Evolutionary conservation across 1,140 invertebrate species (phyloP).

Genomic region (Heterodera carotae): DNA sequence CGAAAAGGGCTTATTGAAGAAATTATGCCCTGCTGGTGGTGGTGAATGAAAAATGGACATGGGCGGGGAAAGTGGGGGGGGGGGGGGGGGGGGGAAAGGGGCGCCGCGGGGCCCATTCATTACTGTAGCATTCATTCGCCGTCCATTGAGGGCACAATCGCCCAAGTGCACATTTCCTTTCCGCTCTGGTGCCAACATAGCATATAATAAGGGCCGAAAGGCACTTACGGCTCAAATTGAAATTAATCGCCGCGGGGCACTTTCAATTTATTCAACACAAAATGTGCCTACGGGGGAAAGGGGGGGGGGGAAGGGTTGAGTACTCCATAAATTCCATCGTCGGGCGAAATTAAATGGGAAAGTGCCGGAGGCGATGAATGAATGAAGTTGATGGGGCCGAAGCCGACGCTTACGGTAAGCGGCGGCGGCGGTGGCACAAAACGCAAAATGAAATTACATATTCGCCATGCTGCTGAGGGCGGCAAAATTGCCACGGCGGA

Average conservation of each 20-base stretch:
- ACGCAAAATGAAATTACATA: conserved; percentile 17
- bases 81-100: too few relatives aligned
- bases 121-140: background rate
- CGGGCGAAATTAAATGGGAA: conserved; percentile 7
- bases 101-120: too few relatives aligned
- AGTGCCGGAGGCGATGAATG: background rate
- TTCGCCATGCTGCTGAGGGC: background rate
- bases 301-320: background rate
- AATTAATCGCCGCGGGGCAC: conserved; percentile 11
- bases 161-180: background rate
- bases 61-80: too few relatives aligned
- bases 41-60: background rate
- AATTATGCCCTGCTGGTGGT: conserved; percentile 19
- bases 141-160: background rate
- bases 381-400: background rate
- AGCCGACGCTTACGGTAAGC: background rate
- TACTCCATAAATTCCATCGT: conserved; percentile 13
- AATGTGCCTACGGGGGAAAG: background rate
- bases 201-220: conserved; percentile 7
- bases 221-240: background rate
- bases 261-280: background rate
- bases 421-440: background rate
- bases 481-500: background rate
- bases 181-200: conserved; percentile 1
- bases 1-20: conserved; percentile 16